Evolutionary conservation across 2,888 invertebrate species (phyloP).

Genomic region (Geophilus truncorum): DNA sequence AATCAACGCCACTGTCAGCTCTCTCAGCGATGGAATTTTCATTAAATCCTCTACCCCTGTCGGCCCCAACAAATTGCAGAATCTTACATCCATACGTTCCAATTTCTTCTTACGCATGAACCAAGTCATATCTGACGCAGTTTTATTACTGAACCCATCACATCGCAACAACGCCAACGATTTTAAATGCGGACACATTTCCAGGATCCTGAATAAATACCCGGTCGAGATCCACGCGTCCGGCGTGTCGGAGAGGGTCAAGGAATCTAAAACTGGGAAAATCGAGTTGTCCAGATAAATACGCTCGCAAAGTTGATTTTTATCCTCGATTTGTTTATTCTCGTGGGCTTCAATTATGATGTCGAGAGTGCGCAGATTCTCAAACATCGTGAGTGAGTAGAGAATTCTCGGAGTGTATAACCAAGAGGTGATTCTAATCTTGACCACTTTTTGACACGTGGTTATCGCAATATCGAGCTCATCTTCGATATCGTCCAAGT

Average conservation of each 20-base stretch:
- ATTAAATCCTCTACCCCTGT: not conserved
- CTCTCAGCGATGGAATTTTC: not conserved
- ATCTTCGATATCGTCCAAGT: not conserved
- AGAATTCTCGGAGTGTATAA: not conserved
- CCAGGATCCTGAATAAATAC: not conserved
- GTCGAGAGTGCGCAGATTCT: not conserved
- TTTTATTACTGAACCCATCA: no score
- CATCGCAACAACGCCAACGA: not conserved
- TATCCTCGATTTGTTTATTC: not conserved
- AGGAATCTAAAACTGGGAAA: not conserved
- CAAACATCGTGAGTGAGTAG: not conserved
- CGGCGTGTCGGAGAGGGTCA: not conserved
- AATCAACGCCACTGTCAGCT: not conserved
- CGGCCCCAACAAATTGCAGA: not conserved
- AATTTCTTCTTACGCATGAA: not conserved
- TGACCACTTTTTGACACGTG: not conserved
- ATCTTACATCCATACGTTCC: not conserved
- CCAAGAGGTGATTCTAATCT: not conserved
- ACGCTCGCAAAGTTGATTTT: not conserved
- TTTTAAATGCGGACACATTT: not conserved
- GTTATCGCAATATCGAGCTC: not conserved
- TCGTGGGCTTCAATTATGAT: not conserved
- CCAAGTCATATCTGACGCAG: not conserved
- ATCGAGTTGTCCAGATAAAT: not conserved
- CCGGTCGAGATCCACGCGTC: not conserved